Base-by-base conservation (phyloP, 2,888 invertebrate genomes). In the Abrostola tripartita region DNA sequence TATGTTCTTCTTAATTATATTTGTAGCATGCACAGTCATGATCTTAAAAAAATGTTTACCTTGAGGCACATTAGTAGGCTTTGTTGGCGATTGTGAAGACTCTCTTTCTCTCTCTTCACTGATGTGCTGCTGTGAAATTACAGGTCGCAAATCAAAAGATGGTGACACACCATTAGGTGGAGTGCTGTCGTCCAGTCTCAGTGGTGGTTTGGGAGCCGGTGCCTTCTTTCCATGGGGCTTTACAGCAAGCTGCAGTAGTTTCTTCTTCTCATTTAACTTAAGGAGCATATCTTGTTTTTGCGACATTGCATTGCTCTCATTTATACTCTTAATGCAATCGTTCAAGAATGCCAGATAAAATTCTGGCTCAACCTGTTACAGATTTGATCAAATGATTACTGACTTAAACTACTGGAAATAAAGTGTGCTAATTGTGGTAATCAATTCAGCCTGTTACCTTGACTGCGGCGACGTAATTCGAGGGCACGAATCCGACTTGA, bases 401-500 rank as follows among this genome's bases (percentile, higher is more conserved):
- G 58, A 58, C n/a, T 57, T 42, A 68, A 75, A 61, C 60, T 60
- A 68, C 63, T 53, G 61, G 60, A 66, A 61, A 61, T 47, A 36
- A 40, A 61, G 37, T 52, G 40, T 65, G 54, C 52, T 81, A 81
- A 77, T 79, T 79, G 70, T 49, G 52, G 37, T 69, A 68, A 77
- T 72, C 35, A 71, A 64, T 73, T 68, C 69, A 64, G 61, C 58
- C 77, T 86, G 35, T 91, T 87, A 97, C 98, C 95, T 97, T 97
- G 81, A 97, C 95, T 82, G 96, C 95, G 81, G 96, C 96, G 62
- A 98, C 97, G 92, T 98, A 98, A 95, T 98, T 98, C 56, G 97
- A 98, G 67, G 98, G 98, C 77, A 98, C 97, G 85, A 97, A 98
- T 57, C 98, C 98, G 76, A 97, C 96, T 89, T 97, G 97, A 80